Percentiles rank a stretch among this genome's conserved stretches.
phyloP scores from a whole-genome alignment of 2,888 invertebrate genomes.

The Anoncus sp. region DNA sequence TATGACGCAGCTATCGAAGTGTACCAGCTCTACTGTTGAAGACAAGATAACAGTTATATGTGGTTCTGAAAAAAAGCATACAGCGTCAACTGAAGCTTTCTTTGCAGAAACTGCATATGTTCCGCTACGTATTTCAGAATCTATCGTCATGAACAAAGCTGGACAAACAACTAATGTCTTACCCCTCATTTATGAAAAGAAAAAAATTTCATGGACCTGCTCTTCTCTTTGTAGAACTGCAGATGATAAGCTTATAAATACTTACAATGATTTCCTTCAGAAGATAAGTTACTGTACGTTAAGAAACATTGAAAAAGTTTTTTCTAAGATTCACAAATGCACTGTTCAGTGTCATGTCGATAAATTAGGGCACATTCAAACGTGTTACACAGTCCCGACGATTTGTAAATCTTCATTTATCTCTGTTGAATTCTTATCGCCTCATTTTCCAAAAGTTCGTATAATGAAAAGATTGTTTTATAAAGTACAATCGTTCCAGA shows the following conservation, averaged over 20 bases:
- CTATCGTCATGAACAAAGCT: slow-evolving; percentile 43
- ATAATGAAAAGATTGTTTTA: slow-evolving; percentile 53
- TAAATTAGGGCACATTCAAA: slow-evolving; percentile 51
- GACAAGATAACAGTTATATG: slow-evolving; percentile 47
- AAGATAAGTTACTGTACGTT: slow-evolving; percentile 28
- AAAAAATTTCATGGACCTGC: slow-evolving; percentile 40
- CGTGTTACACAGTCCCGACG: slow-evolving; percentile 44
- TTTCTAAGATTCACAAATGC: slow-evolving; percentile 34
- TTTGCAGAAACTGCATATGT: slow-evolving; percentile 55
- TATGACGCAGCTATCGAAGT: slow-evolving; percentile 24
- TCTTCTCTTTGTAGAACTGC: slow-evolving; percentile 32
- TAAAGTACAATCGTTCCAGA: slow-evolving; percentile 12
- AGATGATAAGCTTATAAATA: slow-evolving; percentile 20
- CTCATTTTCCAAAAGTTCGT: slow-evolving; percentile 58
- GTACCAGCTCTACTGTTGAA: slow-evolving; percentile 1
- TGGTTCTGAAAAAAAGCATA: slow-evolving; percentile 48
- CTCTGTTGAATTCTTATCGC: slow-evolving; percentile 50
- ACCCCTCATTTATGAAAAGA: slow-evolving; percentile 23
- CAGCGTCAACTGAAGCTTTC: slow-evolving; percentile 50
- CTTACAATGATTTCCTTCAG: slow-evolving; percentile 25
- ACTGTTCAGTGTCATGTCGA: slow-evolving; percentile 17
- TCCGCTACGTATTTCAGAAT: slow-evolving; percentile 13
- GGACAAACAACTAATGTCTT: slow-evolving; percentile 49
- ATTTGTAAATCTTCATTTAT: slow-evolving; percentile 61
- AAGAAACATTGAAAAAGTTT: slow-evolving; percentile 36